phyloP scores from a whole-genome alignment of 2,888 invertebrate species.

The Acanthosepion pharaonis region DNA sequence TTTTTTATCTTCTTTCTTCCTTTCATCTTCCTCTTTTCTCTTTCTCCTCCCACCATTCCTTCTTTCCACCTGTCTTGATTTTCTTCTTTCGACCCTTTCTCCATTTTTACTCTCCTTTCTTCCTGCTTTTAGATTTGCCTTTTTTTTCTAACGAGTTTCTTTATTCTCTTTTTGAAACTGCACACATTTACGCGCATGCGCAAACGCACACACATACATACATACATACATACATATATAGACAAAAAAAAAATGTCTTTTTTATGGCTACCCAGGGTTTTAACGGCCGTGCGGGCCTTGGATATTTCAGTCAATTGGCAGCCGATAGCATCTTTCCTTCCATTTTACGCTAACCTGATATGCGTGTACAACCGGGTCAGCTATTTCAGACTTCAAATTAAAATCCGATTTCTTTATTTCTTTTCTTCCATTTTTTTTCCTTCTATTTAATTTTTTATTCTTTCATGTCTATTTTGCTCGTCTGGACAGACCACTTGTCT shows the following conservation, averaged over 20 bases:
- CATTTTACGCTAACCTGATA: not conserved
- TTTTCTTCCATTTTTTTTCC: not conserved
- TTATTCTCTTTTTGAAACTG: not conserved
- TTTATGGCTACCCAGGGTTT: not conserved
- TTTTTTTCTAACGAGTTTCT: no score
- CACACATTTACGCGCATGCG: not conserved
- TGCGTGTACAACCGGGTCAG: constrained; percentile 33
- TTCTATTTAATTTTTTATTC: not conserved
- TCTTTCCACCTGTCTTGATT: not conserved
- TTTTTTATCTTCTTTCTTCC: not conserved
- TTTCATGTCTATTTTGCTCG: not conserved
- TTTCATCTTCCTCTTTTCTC: not conserved
- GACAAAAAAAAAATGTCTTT: not conserved
- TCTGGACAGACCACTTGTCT: constrained; percentile 21
- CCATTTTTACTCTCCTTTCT: not conserved
- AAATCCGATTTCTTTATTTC: not conserved
- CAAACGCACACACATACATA: no score
- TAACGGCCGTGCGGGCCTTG: not conserved
- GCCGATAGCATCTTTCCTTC: not conserved
- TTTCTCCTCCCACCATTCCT: not conserved
- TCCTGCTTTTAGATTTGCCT: not conserved
- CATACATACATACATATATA: no score
- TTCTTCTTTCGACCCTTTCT: not conserved
- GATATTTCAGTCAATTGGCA: not conserved
- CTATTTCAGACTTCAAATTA: constrained; percentile 13